Base-by-base conservation (phyloP, 2,888 invertebrate genomes). In the Sabellastarte sp. region DNA sequence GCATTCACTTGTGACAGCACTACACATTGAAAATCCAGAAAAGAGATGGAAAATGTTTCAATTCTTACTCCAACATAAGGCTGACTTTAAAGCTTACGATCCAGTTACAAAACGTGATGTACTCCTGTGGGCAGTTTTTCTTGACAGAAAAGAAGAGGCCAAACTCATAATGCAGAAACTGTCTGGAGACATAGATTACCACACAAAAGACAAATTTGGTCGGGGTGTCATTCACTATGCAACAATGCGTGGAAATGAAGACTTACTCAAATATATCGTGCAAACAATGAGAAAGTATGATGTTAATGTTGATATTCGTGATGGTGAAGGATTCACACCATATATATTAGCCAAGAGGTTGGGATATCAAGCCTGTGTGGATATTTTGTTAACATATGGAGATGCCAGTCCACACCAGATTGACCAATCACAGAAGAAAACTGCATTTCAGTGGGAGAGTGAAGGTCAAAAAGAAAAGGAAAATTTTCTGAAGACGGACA, bases 321-420 rank as follows among this genome's bases (percentile, higher is more conserved):
- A 53, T 26, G 53, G 4, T 24, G 53, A 53, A 53, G 53, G 53
- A 53, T 53, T 53, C 53, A 53, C 53, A 26, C 53, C 53, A 26
- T 53, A 20, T 26, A 24, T 53, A 53, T 26, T 53, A 24, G 53
- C 53, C 24, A 10, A n/a, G 24, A 53, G 53, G 24, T 5, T 26
- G 20, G 53, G 53, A 5, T 26, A 24, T 26, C 4, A n/a, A 5
- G 53, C 5, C 4, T 53, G 53, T 26, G 53, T 26, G 5, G 53
- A 53, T 26, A 53, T 53, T 20, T 26, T 53, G 5, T 26, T 53
- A 5, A 15, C 5, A 24, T 5, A 53, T 20, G 53, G 53, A 15
- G 28, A 5, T 15, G 53, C 53, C 5, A 53, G 53, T 26, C 53
- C 53, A 20, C 24, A n/a, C 24, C 53, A 53, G 24, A 20, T 53